Evolutionary conservation across 2,797 vertebrate species (phyloP).

Genomic region (Tarsius wallacei): DNA sequence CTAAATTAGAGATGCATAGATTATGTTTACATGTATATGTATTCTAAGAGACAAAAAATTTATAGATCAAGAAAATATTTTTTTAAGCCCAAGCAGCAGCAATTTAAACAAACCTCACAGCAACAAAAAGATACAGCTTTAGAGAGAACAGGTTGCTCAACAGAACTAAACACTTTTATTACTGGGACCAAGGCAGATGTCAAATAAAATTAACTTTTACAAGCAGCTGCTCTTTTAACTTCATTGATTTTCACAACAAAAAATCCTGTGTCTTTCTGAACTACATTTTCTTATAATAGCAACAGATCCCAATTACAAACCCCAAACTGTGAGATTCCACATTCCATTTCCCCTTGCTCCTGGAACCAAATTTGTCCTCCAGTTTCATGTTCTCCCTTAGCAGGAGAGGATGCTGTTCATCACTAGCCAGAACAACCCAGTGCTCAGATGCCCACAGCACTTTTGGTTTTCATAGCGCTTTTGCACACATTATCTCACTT

Average conservation of each 20-base stretch:
- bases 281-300: constrained; percentile 67
- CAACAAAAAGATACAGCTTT: constrained; percentile 9
- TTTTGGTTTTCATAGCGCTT: background rate
- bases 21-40: background rate
- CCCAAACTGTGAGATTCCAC: constrained; percentile 51
- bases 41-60: constrained; percentile 19
- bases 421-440: background rate
- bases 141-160: constrained; percentile 63
- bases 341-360: constrained; percentile 18
- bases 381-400: constrained; percentile 23
- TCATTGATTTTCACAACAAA: constrained; percentile 70
- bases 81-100: constrained; percentile 67
- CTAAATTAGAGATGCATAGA: background rate
- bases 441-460: background rate
- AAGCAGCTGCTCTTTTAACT: constrained; percentile 77
- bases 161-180: constrained; percentile 60
- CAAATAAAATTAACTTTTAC: constrained; percentile 85
- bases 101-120: constrained; percentile 14
- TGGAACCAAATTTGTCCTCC: constrained; percentile 10
- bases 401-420: background rate
- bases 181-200: constrained; percentile 63
- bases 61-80: constrained; percentile 39
- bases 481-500: background rate
- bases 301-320: constrained; percentile 68
- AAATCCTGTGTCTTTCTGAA: constrained; percentile 75